These are phyloP conservation scores for Reticulitermes speratus DNA, from an alignment of 1,140 invertebrate species.

Conservation along the genomic window DNA sequence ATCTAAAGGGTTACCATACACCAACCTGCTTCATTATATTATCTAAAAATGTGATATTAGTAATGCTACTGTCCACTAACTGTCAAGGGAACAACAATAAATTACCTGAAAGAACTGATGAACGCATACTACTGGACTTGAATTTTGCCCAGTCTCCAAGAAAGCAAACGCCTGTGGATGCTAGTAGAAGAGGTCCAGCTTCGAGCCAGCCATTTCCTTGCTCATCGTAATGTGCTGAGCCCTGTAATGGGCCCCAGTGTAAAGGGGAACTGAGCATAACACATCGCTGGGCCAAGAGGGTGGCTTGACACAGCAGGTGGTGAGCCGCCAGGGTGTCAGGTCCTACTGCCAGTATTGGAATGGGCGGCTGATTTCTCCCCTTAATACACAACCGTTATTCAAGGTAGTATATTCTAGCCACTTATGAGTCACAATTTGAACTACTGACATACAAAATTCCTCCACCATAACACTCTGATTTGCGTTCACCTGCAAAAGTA, in stretches of 20 bases:
- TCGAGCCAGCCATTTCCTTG: slow-evolving; percentile 33
- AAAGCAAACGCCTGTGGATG: slow-evolving; percentile 35
- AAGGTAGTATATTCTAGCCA: too few species aligned
- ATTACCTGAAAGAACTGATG: slow-evolving; percentile 20
- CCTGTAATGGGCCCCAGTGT: neutral
- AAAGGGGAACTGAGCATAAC: slow-evolving; percentile 17
- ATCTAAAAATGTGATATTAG: too few species aligned
- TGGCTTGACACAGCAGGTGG: slow-evolving; percentile 27
- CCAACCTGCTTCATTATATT: too few species aligned
- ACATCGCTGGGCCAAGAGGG: slow-evolving; percentile 22
- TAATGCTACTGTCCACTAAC: too few species aligned
- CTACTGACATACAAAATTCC: neutral
- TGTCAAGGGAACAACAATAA: too few species aligned
- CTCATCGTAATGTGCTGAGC: neutral
- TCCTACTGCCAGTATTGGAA: slow-evolving; percentile 35
- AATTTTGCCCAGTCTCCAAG: slow-evolving; percentile 36
- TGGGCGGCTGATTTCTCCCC: slow-evolving; percentile 22
- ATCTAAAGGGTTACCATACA: too few species aligned
- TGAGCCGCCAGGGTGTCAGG: slow-evolving; percentile 27
- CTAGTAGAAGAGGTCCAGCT: slow-evolving; percentile 36
- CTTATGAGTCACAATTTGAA: too few species aligned
- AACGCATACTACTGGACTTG: neutral
- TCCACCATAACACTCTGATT: too few species aligned
- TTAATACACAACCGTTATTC: neutral
- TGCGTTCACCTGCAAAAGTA: too few species aligned